phyloP scores from a whole-genome alignment of 1,140 invertebrate genomes.

The Aphelinus atriplicis region DNA sequence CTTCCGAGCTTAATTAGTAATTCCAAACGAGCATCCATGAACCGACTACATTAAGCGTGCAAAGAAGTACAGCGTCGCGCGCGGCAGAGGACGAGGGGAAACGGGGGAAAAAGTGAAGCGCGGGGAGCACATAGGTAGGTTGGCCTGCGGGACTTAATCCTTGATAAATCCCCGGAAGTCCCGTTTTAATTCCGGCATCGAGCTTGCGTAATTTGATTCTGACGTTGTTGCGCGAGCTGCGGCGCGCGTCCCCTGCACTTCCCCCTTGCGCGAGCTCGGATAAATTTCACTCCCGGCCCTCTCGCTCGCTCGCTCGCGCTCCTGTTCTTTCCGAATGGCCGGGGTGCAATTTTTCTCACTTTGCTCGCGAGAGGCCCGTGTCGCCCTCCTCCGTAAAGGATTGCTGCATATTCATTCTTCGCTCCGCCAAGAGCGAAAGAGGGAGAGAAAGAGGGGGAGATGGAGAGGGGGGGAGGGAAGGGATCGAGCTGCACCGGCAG shows the following conservation, averaged over 20 bases:
- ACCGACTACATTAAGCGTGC: neutral
- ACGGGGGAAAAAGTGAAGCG: slow-evolving; percentile 35
- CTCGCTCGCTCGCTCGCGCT: slow-evolving; percentile 6
- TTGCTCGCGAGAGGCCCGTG: neutral
- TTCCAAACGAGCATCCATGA: no score
- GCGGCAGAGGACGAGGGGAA: neutral
- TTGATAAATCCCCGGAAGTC: slow-evolving; percentile 52
- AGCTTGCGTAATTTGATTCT: slow-evolving; percentile 54
- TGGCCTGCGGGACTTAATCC: slow-evolving; percentile 49
- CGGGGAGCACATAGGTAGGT: slow-evolving; percentile 27
- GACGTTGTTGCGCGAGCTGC: slow-evolving; percentile 14
- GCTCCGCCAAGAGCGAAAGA: no score
- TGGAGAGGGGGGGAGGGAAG: neutral
- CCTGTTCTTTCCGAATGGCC: neutral
- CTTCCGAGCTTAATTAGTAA: no score
- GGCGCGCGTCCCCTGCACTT: neutral
- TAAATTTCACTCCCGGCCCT: slow-evolving; percentile 21
- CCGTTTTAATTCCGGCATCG: slow-evolving; percentile 51
- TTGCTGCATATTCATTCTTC: slow-evolving; percentile 33
- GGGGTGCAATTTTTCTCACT: slow-evolving; percentile 44
- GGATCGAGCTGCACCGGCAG: no score
- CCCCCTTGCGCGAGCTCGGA: neutral
- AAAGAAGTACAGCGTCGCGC: neutral
- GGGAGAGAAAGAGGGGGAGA: neutral
- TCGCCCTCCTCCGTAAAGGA: slow-evolving; percentile 5